phyloP scores from a whole-genome alignment of 2,113 vertebrate genomes.

The Eclectus roratus region DNA sequence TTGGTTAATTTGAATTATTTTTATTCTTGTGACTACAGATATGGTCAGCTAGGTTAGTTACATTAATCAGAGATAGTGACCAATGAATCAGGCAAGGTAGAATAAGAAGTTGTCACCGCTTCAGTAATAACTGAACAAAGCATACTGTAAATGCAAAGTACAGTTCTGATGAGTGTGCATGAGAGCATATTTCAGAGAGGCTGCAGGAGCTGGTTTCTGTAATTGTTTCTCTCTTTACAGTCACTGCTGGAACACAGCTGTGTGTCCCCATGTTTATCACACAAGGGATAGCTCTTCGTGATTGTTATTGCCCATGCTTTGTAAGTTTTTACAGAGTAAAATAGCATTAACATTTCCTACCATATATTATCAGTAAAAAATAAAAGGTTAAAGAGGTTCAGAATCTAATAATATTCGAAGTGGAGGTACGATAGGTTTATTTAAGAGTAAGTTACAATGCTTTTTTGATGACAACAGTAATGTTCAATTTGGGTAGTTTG shows the following conservation, averaged over 20 bases:
- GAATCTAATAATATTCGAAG: background rate
- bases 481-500: background rate
- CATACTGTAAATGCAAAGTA: background rate
- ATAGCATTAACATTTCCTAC: background rate
- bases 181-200: background rate
- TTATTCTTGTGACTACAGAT: background rate
- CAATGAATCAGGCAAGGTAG: rapidly evolving
- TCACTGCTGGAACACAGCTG: background rate
- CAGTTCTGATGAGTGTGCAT: background rate
- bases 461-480: background rate
- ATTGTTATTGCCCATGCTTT: background rate
- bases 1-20: background rate
- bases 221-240: background rate
- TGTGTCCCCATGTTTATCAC: background rate
- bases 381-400: background rate
- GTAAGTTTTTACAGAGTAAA: background rate
- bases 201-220: background rate
- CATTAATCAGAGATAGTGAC: background rate
- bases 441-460: background rate
- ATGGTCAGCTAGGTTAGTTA: background rate
- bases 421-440: background rate
- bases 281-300: background rate
- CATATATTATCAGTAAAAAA: background rate
- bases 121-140: background rate
- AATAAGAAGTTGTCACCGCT: background rate